Evolutionary conservation across 2,888 invertebrate species (phyloP), one percentile per base, ranked within the genome.

Genomic region (Dorcus parallelipipedus): DNA sequence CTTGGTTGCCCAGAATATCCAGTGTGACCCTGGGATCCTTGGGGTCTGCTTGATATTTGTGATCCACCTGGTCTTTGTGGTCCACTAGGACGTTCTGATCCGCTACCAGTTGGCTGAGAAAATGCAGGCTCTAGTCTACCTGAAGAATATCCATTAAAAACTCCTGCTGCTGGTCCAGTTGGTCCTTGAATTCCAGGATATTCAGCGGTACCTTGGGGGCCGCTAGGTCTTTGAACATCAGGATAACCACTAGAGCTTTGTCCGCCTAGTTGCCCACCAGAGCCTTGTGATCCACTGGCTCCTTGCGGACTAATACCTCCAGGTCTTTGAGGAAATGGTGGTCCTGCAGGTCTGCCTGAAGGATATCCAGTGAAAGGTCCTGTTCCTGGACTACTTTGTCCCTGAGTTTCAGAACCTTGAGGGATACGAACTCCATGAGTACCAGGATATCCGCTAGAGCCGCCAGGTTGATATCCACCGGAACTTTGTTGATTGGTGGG

Each of bases 261-360:
- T n/a, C 50, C 50, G 38, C 4, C 17, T 26, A 8, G n/a, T 8
- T 20, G 52, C 10, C 52, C 20, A 9, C 43, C 43, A 43, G 9
- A 38, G 10, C 52, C 40, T 41, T 14, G 14, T 14, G 52, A 17
- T 52, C 4, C 23, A 9, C 38, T 20, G 4, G 20, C 61, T 64
- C 67, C 65, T 52, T 52, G 40, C 40, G 20, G 17, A 52, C 8
- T 9, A 9, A 38, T 14, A 10, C 14, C 63, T 54, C 54, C 47
- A 26, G 54, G 65, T 62, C 72, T 70, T 49, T 65, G 65, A 52
- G 72, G 71, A 59, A 70, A 69, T 45, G 73, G 67, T 54, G 75
- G 73, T 39, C 72, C 70, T 59, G 64, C 60, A 38, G 71, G 66
- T 43, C 64, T 58, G 6, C 64, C 61, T 7, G 61, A 59, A 54